A percentile compares a stretch with the other conserved stretches of the same genome.
Evolutionary conservation across 30 jellyfish, hydroid and myxozoan species (phyloP).

Genomic region (Turritopsis dohrnii): DNA sequence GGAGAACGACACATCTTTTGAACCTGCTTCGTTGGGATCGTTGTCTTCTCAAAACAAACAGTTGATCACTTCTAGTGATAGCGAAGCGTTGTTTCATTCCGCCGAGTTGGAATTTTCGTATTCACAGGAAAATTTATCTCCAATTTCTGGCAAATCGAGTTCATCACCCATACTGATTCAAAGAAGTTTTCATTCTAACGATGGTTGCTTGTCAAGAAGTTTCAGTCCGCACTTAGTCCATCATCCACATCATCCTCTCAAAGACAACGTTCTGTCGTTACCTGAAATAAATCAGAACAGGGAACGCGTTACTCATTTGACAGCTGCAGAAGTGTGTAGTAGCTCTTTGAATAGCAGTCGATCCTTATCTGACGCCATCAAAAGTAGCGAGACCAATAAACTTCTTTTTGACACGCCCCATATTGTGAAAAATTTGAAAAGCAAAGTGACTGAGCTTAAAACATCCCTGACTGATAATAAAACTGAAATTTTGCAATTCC

Average conservation of each 20-base stretch:
- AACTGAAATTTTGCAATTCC: not conserved
- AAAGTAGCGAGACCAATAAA: not conserved
- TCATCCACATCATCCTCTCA: not conserved
- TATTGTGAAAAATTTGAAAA: not conserved
- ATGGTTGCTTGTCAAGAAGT: not conserved
- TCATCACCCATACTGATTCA: slow-evolving; percentile 29
- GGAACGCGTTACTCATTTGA: not conserved
- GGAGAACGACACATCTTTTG: slow-evolving; percentile 50
- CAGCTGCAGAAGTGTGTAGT: not conserved
- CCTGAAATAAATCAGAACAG: slow-evolving; percentile 7
- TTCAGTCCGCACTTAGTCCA: slow-evolving; percentile 2
- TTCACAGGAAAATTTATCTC: slow-evolving; percentile 4
- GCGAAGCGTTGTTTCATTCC: slow-evolving; percentile 36
- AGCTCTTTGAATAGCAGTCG: slow-evolving; percentile 40
- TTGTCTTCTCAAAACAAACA: slow-evolving; percentile 16
- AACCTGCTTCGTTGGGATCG: slow-evolving; percentile 57
- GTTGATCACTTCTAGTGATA: slow-evolving; percentile 25
- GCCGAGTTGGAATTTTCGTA: slow-evolving; percentile 37
- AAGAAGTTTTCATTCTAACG: not conserved
- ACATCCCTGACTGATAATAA: not conserved
- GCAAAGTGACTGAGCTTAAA: slow-evolving; percentile 5
- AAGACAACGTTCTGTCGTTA: slow-evolving; percentile 18
- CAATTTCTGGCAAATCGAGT: slow-evolving; percentile 37
- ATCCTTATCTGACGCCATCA: slow-evolving; percentile 35
- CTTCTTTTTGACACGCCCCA: slow-evolving; percentile 18